Evolutionary conservation across 2,113 vertebrate species (phyloP), one percentile per base, ranked within the genome.

Genomic region (Mirounga angustirostris): DNA sequence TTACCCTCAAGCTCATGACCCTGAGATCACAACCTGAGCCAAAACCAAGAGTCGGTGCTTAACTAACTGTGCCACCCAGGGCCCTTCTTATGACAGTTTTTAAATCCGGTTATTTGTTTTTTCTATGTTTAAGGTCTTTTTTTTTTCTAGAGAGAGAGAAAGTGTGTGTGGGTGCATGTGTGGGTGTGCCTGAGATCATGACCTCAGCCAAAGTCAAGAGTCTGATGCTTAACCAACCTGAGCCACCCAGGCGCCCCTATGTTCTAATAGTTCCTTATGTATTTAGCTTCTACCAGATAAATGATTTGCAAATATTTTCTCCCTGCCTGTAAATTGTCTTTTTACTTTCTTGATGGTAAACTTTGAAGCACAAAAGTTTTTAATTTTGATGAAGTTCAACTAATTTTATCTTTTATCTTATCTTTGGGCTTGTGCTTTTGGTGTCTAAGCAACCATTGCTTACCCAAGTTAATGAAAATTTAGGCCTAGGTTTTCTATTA

Each of bases 321-420:
- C 16, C 5, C 13, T 56, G 63, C 63, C 33, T 56, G 11, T 40
- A 1, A 8, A 19, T 52, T 87, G 4, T 79, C 71, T 73, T 78
- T 86, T 83, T 69, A 71, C 7, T 92, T 89, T 89, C 56, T 89
- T 63, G n/a, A 40, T 46, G 52, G 6, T 36, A 73, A 63, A 24
- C 30, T 95, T 56, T 63, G 24, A 85, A 65, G 24, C 22, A 89
- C 18, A 63, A 80, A 52, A 40, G 10, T 81, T 81, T 76, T 73
- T 90, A 61, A 71, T 71, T 83, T 78, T 97, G 83, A 69, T 83
- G 7, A 54, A 46, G 3, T 89, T 52, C 9, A 30, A 12, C 74
- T 78, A 54, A 71, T 89, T 89, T 74, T 71, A 89, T 63, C 10
- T 80, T 94, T 93, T 86, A 19, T 92, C 43, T 73, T 61, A 12